Percentiles rank a stretch among this genome's conserved stretches.
phyloP scores from a whole-genome alignment of 2,797 vertebrate genomes.

The Malurus splendens region DNA sequence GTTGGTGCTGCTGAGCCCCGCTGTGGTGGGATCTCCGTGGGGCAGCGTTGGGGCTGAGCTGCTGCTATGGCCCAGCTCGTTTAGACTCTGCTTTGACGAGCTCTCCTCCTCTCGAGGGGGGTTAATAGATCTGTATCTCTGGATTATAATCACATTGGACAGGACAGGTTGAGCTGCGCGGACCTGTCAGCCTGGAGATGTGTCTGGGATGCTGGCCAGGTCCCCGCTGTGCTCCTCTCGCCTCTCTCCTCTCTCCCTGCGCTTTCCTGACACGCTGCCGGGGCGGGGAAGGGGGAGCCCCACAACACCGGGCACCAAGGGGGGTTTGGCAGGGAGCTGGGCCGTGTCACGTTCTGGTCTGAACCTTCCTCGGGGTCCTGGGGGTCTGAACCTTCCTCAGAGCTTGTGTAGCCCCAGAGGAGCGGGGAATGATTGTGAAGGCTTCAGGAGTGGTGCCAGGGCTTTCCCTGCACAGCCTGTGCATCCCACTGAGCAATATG shows the following conservation, averaged over 20 bases:
- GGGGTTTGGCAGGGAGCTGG: background rate
- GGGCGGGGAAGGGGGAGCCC: background rate
- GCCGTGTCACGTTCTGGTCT: fast-evolving
- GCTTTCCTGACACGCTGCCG: background rate
- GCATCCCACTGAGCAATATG: background rate
- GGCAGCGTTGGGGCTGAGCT: background rate
- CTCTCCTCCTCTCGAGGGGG: background rate
- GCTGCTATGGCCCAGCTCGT: background rate
- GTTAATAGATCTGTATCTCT: slow-evolving; percentile 27
- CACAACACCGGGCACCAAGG: fast-evolving
- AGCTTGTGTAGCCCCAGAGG: background rate
- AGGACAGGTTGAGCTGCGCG: background rate
- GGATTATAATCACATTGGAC: slow-evolving; percentile 17
- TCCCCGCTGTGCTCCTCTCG: slow-evolving; percentile 1
- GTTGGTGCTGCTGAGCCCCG: background rate
- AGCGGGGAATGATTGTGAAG: background rate
- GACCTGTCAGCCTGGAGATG: slow-evolving; percentile 14
- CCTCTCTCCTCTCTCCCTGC: background rate
- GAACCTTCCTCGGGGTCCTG: fast-evolving
- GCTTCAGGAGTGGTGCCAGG: background rate
- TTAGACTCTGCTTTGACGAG: background rate
- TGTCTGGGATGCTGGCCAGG: slow-evolving; percentile 31
- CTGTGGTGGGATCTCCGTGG: fast-evolving
- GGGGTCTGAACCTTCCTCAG: fast-evolving
- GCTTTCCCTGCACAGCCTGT: background rate